Evolutionary conservation across 2,797 vertebrate species (phyloP), one percentile per base, ranked within the genome.

Genomic region (Phyllotis vaccarum): DNA sequence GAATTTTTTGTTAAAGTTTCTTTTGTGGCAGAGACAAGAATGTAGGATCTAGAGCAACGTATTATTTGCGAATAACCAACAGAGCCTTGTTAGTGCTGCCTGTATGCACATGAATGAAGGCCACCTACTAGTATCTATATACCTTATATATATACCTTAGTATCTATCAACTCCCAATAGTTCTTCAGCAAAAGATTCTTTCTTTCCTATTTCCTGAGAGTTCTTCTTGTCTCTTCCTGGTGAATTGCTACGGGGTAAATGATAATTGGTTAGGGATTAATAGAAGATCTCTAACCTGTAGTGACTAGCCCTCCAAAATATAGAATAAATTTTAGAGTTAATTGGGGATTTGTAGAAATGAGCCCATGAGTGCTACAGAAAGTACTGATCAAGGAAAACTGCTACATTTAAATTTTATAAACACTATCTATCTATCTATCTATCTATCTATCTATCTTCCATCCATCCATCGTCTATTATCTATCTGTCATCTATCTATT

Each of bases 211-310:
- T 52, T 37, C 5, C 43, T 52, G 34, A 66, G 75, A 78, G 1
- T 49, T 93, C 46, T 72, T 52, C 52, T 60, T 89, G n/a, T 78
- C 79, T 90, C 79, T 91, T 31, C 22, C 40, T 89, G 27, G 27
- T 85, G 40, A 91, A 72, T 60, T 79, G 66, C 66, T 79, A 86
- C n/a, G 6, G 70, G 16, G 11, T 27, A 78, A 56, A 52, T 85
- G 75, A n/a, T 60, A 86, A 90, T 82, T 96, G 16, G 34, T 79
- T 92, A 86, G 37, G 88, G 81, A 97, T 82, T 94, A 76, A 17
- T 22, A 78, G 49, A 58, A 52, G 81, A 81, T 85, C 22, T 62
- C 62, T 74, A 95, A 49, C 9, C 54, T 76, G 37, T 29, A 95
- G 13, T 89, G 46, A 62, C 72, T 76, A 54, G 34, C 72, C 27